Base-by-base conservation (phyloP, 2,797 vertebrate genomes). In the Pygocentrus nattereri region DNA sequence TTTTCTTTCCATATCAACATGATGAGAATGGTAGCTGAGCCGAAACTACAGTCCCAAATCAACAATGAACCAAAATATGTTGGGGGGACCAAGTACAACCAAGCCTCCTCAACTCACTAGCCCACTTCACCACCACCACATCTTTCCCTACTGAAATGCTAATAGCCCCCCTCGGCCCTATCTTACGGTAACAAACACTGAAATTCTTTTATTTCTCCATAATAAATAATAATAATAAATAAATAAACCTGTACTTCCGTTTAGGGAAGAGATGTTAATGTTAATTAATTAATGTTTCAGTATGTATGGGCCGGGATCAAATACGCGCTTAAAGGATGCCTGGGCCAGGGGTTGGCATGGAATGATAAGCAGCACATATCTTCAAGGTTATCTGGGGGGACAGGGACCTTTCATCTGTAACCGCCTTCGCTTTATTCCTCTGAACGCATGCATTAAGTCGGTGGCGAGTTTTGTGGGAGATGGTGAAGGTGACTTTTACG, bases 371-470 rank as follows among this genome's bases (percentile, higher is more conserved):
- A 91, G 90, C 90, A 89, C 88, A 89, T 90, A 92, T 94, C 92
- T 91, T 93, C 93, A 94, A 95, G 93, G 93, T 95, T 94, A 94
- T 95, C 94, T 93, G 87, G 82, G 82, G 90, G 93, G 92, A 92
- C 92, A 89, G 91, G 90, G 90, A 88, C 91, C 91, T 92, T 93
- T 93, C 92, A 89, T 92, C 91, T 91, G 90, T 91, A 90, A 89
- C 89, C 84, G 87, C 89, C 87, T 91, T 90, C 91, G 91, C 91
- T 91, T 91, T 92, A 88, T 93, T 94, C 92, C 91, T 90, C 90
- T 90, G 87, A 91, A 92, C 89, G 88, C 91, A 93, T 92, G 92
- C 92, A 93, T 93, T 92, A 93, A 92, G 90, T 90, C 87, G 77
- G 88, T 84, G 79, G 89, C 85, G 72, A 71, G 76, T 49, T 77